Conservation (phyloP, 2,113 vertebrate species). For the Camarhynchus parvulus region DNA sequence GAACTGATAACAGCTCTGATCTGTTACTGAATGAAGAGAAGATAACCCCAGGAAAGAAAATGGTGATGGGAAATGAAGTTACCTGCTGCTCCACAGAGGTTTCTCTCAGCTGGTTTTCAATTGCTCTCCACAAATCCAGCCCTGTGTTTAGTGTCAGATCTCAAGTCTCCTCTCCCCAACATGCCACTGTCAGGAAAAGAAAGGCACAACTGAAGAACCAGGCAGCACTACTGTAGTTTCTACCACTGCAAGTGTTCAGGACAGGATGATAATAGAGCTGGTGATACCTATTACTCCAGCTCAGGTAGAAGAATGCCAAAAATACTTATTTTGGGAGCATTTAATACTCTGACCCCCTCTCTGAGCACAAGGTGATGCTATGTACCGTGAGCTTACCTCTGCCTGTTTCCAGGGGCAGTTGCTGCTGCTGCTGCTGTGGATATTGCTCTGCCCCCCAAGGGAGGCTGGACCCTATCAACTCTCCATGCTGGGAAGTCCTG, state of each 20-base stretch:
- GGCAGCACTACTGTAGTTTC: background rate
- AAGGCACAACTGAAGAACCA: background rate
- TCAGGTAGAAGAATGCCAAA: background rate
- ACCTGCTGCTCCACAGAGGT: background rate
- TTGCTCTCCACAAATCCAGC: background rate
- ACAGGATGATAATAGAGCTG: background rate
- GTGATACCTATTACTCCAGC: background rate
- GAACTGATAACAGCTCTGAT: background rate
- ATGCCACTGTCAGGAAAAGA: background rate
- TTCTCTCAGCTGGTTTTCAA: background rate
- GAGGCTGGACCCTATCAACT: background rate
- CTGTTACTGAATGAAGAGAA: background rate
- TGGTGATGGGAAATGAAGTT: background rate
- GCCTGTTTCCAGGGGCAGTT: background rate
- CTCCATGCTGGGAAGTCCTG: background rate
- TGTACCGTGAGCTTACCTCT: background rate
- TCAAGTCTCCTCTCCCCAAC: background rate
- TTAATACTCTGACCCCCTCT: background rate
- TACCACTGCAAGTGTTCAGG: background rate
- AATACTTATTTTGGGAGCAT: background rate
- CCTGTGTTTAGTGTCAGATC: background rate
- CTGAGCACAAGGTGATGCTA: background rate
- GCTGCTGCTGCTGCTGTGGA: background rate
- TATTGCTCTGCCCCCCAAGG: background rate
- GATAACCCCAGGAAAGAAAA: background rate